Percentiles rank a stretch among this genome's conserved stretches.
Conservation (phyloP, 1,140 invertebrate genomes). For the Platyscapa corneri region DNA sequence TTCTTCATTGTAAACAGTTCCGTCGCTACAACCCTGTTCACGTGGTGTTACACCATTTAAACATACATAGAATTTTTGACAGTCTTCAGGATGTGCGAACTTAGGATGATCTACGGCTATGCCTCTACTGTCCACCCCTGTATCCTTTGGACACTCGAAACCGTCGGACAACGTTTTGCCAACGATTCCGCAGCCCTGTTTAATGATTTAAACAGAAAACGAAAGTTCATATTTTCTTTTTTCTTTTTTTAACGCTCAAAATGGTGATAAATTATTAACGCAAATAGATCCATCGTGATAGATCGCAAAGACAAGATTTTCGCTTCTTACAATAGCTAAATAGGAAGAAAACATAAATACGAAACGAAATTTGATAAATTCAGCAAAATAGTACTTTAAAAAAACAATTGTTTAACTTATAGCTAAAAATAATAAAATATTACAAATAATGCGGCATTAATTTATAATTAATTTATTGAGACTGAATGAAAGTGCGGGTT, state of each 20-base stretch:
- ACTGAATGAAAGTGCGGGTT: too few species aligned
- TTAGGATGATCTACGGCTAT: constrained; percentile 88
- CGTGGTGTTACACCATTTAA: constrained; percentile 89
- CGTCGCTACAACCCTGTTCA: constrained; percentile 88
- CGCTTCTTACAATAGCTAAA: too few species aligned
- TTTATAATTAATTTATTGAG: too few species aligned
- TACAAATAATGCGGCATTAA: too few species aligned
- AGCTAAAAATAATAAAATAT: too few species aligned
- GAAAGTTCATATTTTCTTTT: neutral
- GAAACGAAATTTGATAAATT: too few species aligned
- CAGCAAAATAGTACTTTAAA: too few species aligned
- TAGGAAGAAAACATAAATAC: too few species aligned
- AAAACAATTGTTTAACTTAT: too few species aligned
- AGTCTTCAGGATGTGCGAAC: constrained; percentile 88
- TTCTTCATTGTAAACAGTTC: constrained; percentile 90
- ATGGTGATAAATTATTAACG: too few species aligned
- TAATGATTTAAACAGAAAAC: neutral
- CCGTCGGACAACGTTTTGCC: constrained; percentile 84
- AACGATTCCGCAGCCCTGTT: constrained; percentile 67
- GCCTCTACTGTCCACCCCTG: constrained; percentile 80
- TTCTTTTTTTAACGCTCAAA: neutral
- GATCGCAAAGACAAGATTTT: too few species aligned
- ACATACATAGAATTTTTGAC: constrained; percentile 93
- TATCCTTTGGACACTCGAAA: constrained; percentile 86
- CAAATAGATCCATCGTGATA: too few species aligned